These are phyloP conservation scores for Akabosia matsudoensis DNA, from an alignment of 1,140 invertebrate species.

Conservation along the genomic window DNA sequence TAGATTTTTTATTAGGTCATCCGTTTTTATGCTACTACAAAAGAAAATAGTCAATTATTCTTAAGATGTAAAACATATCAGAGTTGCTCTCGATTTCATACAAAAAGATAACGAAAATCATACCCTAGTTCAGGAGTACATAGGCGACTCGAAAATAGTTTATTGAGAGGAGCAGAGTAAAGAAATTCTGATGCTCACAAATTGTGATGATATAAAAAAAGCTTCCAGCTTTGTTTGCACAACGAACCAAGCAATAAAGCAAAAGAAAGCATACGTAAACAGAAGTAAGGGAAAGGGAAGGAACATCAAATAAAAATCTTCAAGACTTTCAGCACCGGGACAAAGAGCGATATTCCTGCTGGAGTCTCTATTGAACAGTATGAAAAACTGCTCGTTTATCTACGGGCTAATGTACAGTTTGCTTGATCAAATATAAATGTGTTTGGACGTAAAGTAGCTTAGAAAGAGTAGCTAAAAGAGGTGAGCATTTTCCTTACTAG, in stretches of 20 bases:
- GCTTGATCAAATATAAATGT: neutral
- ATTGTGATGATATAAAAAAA: too few species aligned
- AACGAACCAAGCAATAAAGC: conserved; percentile 7
- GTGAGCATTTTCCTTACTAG: neutral
- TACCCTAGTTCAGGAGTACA: too few species aligned
- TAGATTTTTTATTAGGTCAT: too few species aligned
- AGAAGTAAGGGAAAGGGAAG: neutral
- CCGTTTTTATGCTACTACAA: too few species aligned
- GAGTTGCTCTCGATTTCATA: too few species aligned
- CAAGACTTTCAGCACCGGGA: too few species aligned
- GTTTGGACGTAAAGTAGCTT: neutral
- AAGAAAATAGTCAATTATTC: too few species aligned
- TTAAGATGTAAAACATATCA: too few species aligned
- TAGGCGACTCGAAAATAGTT: too few species aligned
- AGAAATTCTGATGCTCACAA: too few species aligned
- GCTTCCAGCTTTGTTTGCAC: conserved; percentile 14
- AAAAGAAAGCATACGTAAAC: neutral
- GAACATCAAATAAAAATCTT: neutral
- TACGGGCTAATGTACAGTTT: neutral
- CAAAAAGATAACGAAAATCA: too few species aligned
- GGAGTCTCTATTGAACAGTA: neutral
- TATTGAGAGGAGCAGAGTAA: neutral
- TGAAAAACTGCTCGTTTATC: too few species aligned
- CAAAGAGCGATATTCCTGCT: neutral
- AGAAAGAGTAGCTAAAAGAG: neutral